Percentiles rank a stretch among this genome's conserved stretches.
phyloP scores from a whole-genome alignment of 2,797 vertebrate genomes.

The Aulostomus chinensis region DNA sequence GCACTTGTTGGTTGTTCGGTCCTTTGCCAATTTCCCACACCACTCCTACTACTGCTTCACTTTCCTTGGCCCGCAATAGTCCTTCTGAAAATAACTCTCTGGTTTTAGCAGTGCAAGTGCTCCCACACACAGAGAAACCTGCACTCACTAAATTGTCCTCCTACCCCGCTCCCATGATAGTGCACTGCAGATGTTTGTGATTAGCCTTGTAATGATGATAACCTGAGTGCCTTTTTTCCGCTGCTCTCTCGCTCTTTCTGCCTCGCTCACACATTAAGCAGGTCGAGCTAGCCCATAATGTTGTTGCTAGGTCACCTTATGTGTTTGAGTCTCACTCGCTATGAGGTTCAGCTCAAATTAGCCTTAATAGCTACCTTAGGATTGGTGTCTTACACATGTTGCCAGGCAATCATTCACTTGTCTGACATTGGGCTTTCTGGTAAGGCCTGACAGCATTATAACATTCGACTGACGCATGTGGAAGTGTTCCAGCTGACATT shows the following conservation, averaged over 20 bases:
- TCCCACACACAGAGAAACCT: slow-evolving; percentile 18
- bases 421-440: slow-evolving; percentile 44
- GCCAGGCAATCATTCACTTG: slow-evolving; percentile 50
- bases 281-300: slow-evolving; percentile 22
- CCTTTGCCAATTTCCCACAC: slow-evolving; percentile 35
- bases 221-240: slow-evolving; percentile 16
- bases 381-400: slow-evolving; percentile 57
- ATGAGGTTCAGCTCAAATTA: slow-evolving; percentile 51
- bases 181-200: slow-evolving; percentile 49
- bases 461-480: slow-evolving; percentile 16
- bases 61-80: slow-evolving; percentile 23
- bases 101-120: slow-evolving; percentile 4
- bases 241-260: slow-evolving; percentile 1
- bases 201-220: slow-evolving; percentile 49
- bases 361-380: slow-evolving; percentile 32
- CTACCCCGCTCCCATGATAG: slow-evolving; percentile 18
- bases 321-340: slow-evolving; percentile 35
- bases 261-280: not conserved
- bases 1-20: slow-evolving; percentile 33
- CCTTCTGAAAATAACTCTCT: slow-evolving; percentile 37
- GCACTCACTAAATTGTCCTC: slow-evolving; percentile 34
- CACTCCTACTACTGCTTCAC: slow-evolving; percentile 26
- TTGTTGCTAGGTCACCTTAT: slow-evolving; percentile 39
- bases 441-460: slow-evolving; percentile 25
- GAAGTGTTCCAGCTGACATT: too few relatives aligned